Evolutionary conservation across 1,140 invertebrate species (phyloP), one percentile per base, ranked within the genome.

Genomic region (Aphelinus certus): DNA sequence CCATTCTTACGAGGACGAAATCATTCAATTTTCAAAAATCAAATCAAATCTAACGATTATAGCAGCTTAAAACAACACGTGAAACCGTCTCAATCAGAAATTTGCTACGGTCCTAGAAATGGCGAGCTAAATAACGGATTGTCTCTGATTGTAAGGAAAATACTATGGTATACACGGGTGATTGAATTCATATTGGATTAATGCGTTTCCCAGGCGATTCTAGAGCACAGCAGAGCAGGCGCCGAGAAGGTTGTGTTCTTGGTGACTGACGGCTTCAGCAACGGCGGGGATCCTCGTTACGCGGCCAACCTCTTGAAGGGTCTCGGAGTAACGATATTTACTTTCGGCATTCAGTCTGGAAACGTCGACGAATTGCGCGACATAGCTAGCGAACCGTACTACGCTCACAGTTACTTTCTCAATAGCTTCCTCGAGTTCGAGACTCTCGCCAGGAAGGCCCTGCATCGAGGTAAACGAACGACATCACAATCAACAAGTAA

Each of bases 371-470:
- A 93, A 81, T 82, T 93, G 42, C 88, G 89, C 75, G 91, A 92
- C 64, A 91, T 94, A 86, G 91, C 93, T 2, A 92, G 91, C 0
- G 85, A 88, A 53, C 92, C 92, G 2, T 89, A 89, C 45, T 88
- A 91, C 77, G 90, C 91, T 78, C 90, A 93, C 77, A 92, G 91
- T 71, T 94, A 91, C 79, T 89, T 94, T 7, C 83, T 94, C 7
- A 91, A 93, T 73, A 92, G 91, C 79, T 94, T 94, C 84, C 87
- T 90, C 58, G 92, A 94, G 81, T 94, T 94, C 81, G 92, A 93
- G 81, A 91, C 91, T 55, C 82, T 94, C 43, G 93, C 92, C 2
- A 84, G 92, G 71, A 86, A 92, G 78, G 93, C 93, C 7, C 81
- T 94, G 3, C 93, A 94, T 83, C 89, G 92, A 84, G 92, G 92